Evolutionary conservation across 2,797 vertebrate species (phyloP), one percentile per base, ranked within the genome.

Genomic region (Manis javanica): DNA sequence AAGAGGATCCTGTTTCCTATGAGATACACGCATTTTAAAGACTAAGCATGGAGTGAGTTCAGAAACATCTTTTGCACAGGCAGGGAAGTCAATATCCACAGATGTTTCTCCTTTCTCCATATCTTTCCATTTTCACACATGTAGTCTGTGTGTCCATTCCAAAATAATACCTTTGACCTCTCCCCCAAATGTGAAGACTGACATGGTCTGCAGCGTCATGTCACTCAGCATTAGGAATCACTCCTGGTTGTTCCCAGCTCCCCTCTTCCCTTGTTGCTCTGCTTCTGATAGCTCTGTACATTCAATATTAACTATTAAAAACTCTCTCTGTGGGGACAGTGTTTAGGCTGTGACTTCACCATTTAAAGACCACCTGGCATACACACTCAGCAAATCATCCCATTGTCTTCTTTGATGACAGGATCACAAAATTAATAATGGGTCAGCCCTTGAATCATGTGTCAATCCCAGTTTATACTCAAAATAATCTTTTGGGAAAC

Each of bases 251-350:
- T 23, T 63, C 0, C 5, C 26, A 19, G 9, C 7, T 66, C 3
- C 2, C 2, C 5, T 37, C 34, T 79, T 13, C 83, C 42, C 34
- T 42, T 12, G 3, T 37, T 3, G 2, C 11, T 53, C 46, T 82
- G 29, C 29, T 74, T 91, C 61, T 37, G 34, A 6, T 10, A 26
- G 37, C 23, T 7, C 18, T 53, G 31, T 7, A 23, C 10, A 18
- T 71, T 57, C 11, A 34, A 0, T 10, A 4, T 37, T 14, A n/a
- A 13, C 4, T 18, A 12, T 29, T 14, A 21, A 9, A 61, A 72
- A 15, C 10, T 4, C 10, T 81, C 34, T 3, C 42, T 29, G 0
- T 10, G 29, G 49, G 1, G 31, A n/a, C 64, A 75, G n/a, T 0
- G 7, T n/a, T 79, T 13, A 37, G 16, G 3, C 13, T 21, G 3